These are phyloP conservation scores for Corbicula japonica DNA, from an alignment of 2,888 invertebrate species.

Conservation along the genomic window DNA sequence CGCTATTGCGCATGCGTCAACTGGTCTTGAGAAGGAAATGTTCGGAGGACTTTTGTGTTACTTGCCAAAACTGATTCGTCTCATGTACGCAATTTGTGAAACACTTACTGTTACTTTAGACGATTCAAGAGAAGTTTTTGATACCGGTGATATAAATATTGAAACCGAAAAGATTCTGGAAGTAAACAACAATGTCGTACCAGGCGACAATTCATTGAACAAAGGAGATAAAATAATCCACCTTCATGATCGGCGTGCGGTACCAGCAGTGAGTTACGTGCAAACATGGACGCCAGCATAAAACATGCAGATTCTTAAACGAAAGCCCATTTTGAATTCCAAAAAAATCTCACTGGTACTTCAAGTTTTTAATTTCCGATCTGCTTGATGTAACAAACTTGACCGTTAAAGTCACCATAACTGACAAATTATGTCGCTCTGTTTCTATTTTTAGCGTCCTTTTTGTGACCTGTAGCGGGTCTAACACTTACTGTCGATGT, in stretches of 20 bases:
- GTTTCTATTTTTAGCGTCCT: too few species aligned
- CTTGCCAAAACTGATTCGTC: slow-evolving; percentile 57
- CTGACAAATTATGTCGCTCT: too few species aligned
- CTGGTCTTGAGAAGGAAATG: slow-evolving; percentile 52
- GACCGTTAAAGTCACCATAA: too few species aligned
- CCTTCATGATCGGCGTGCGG: too few species aligned
- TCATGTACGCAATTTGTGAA: slow-evolving; percentile 13
- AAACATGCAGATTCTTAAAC: too few species aligned
- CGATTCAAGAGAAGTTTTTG: not conserved
- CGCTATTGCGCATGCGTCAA: slow-evolving; percentile 32
- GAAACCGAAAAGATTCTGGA: slow-evolving; percentile 13
- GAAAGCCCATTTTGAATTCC: too few species aligned
- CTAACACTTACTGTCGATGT: too few species aligned
- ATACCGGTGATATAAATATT: not conserved
- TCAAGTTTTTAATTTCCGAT: too few species aligned
- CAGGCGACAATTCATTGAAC: not conserved
- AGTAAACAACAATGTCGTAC: slow-evolving; percentile 19
- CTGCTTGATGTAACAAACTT: too few species aligned
- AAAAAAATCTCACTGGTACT: too few species aligned
- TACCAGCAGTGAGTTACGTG: slow-evolving; percentile 4
- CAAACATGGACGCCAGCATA: slow-evolving; percentile 6
- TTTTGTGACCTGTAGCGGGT: too few species aligned
- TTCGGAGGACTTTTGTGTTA: slow-evolving; percentile 60
- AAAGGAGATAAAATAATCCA: too few species aligned
- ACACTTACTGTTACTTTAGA: not conserved